Percentiles rank a stretch among this genome's conserved stretches.
phyloP scores from a whole-genome alignment of 2,797 vertebrate species.

The Taenioides sp. region DNA sequence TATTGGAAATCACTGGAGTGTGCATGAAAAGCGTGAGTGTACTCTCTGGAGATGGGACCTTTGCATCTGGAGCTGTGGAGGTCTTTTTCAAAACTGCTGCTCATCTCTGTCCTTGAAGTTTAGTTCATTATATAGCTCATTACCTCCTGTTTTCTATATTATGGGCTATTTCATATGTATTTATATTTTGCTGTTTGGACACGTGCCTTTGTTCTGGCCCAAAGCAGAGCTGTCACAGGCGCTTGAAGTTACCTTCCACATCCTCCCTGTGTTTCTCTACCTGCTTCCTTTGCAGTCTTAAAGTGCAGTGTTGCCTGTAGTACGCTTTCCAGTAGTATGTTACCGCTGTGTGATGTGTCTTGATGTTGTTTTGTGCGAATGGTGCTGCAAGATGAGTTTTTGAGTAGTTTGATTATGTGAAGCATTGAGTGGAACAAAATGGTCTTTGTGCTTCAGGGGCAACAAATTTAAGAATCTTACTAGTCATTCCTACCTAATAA shows the following conservation, averaged over 20 bases:
- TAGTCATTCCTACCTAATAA: too few relatives aligned
- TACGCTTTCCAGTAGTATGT: conserved; percentile 8
- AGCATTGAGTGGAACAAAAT: background rate
- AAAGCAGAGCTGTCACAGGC: conserved; percentile 36
- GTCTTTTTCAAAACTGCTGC: conserved; percentile 4
- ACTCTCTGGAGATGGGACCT: conserved; percentile 1
- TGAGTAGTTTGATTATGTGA: background rate
- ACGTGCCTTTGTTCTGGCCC: conserved; percentile 10
- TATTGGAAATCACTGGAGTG: background rate
- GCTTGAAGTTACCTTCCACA: conserved; percentile 34
- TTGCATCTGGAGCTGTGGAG: background rate
- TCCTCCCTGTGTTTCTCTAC: conserved; percentile 30
- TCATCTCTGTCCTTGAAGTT: conserved; percentile 12
- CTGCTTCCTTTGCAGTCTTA: conserved; percentile 10
- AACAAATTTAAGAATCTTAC: background rate
- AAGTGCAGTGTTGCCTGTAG: conserved; percentile 13
- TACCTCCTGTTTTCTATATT: conserved; percentile 29
- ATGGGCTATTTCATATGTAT: conserved; percentile 34
- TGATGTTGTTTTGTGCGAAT: conserved; percentile 8
- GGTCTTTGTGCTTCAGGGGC: background rate
- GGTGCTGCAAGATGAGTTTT: conserved; percentile 20
- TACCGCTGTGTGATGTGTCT: background rate
- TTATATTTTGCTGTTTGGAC: conserved; percentile 18
- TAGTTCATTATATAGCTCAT: conserved; percentile 42
- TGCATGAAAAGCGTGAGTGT: conserved; percentile 1